phyloP scores from a whole-genome alignment of 2,797 vertebrate genomes.

The Pteronotus mesoamericanus region DNA sequence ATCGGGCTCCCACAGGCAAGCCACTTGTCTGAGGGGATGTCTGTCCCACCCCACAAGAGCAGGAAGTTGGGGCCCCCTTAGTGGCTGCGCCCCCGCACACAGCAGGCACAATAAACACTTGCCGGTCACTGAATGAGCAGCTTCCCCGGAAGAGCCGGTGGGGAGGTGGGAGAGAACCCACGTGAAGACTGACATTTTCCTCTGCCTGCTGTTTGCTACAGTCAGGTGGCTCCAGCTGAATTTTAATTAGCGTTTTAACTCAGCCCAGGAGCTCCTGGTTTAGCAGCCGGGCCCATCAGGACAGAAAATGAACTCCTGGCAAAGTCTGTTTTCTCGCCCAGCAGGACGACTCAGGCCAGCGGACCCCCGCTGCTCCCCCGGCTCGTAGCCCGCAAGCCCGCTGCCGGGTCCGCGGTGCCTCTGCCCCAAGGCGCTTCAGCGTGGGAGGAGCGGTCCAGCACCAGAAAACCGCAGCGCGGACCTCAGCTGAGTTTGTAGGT shows the following conservation, averaged over 20 bases:
- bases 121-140: not conserved
- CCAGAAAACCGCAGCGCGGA: not conserved
- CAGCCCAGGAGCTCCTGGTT: conserved; percentile 38
- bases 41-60: not conserved
- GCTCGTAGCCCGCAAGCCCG: accelerated
- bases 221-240: conserved; percentile 39
- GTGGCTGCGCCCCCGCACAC: accelerated
- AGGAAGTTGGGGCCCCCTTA: not conserved
- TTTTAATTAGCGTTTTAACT: conserved; percentile 61
- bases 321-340: not conserved
- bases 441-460: not conserved
- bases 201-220: conserved; percentile 42
- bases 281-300: conserved; percentile 40
- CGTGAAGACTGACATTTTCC: conserved; percentile 54
- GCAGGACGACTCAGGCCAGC: not conserved
- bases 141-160: not conserved
- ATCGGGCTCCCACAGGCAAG: not conserved
- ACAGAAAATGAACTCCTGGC: conserved; percentile 11
- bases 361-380: accelerated
- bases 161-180: not conserved
- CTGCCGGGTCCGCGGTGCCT: not conserved
- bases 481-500: not conserved
- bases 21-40: not conserved
- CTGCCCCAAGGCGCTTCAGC: not conserved
- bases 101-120: not conserved